phyloP scores from a whole-genome alignment of 2,888 invertebrate genomes.

The Alcis repandata region DNA sequence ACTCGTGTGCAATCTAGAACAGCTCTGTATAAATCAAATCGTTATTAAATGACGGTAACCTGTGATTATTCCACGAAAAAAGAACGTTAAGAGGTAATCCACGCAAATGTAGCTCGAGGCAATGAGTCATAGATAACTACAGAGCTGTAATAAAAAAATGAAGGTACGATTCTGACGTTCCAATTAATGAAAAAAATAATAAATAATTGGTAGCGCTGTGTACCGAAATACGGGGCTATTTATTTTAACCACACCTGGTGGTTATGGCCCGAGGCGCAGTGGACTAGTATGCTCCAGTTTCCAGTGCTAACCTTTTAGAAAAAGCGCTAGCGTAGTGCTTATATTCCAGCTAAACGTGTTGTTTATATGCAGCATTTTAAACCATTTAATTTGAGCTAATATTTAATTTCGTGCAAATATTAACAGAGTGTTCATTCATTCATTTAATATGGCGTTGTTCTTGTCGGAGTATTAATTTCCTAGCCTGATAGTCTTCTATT shows the following conservation, averaged over 20 bases:
- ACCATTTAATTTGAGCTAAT: background rate
- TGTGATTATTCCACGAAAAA: constrained; percentile 61
- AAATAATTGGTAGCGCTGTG: constrained; percentile 68
- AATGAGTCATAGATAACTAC: constrained; percentile 59
- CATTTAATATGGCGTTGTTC: too few relatives aligned
- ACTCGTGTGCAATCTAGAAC: constrained; percentile 57
- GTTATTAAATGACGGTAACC: constrained; percentile 56
- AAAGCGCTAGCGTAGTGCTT: constrained; percentile 36
- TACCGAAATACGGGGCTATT: constrained; percentile 65
- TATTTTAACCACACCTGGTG: constrained; percentile 72
- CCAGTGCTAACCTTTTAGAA: constrained; percentile 40
- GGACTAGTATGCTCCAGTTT: constrained; percentile 38
- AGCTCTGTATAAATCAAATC: constrained; percentile 61
- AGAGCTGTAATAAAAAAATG: constrained; percentile 59
- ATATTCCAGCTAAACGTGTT: constrained; percentile 32
- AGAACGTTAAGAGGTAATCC: constrained; percentile 55
- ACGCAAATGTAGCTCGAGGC: constrained; percentile 52
- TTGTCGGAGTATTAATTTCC: too few relatives aligned
- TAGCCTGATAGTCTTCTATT: too few relatives aligned
- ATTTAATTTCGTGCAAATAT: background rate
- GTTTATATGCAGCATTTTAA: constrained; percentile 38
- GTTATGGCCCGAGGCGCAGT: constrained; percentile 51
- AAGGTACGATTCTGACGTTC: constrained; percentile 64
- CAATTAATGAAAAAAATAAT: constrained; percentile 66
- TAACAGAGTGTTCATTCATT: too few relatives aligned